Conservation (phyloP, 2,888 invertebrate genomes). For the Cheilosia pagana region DNA sequence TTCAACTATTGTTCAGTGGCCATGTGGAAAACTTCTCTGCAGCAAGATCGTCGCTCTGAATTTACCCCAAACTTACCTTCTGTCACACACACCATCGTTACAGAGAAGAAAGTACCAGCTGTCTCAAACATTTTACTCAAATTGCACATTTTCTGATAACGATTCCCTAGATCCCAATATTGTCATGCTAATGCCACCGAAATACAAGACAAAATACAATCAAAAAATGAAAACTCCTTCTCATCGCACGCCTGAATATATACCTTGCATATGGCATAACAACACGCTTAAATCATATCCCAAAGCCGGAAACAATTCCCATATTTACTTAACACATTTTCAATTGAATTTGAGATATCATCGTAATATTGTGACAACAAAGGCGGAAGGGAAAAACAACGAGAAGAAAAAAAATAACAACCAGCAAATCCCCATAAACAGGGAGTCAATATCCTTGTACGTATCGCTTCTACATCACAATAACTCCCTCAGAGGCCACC, state of each 20-base stretch:
- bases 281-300: slow-evolving; percentile 15
- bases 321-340: slow-evolving; percentile 34
- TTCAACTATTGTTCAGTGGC: too few relatives aligned
- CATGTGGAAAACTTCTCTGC: too few relatives aligned
- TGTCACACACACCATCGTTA: too few relatives aligned
- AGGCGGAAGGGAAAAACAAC: slow-evolving; percentile 8
- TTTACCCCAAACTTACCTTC: too few relatives aligned
- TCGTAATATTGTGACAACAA: slow-evolving; percentile 18
- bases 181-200: too few relatives aligned
- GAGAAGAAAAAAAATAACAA: background rate
- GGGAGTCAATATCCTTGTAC: slow-evolving; percentile 60
- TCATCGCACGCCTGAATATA: background rate
- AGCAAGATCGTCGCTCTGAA: too few relatives aligned
- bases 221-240: background rate
- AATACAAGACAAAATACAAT: too few relatives aligned
- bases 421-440: slow-evolving; percentile 60
- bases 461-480: slow-evolving; percentile 36
- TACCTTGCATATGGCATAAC: background rate
- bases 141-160: too few relatives aligned
- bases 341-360: slow-evolving; percentile 60
- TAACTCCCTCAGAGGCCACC: slow-evolving; percentile 34
- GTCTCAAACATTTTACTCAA: too few relatives aligned
- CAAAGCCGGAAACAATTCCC: slow-evolving; percentile 21
- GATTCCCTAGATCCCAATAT: too few relatives aligned
- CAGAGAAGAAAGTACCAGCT: too few relatives aligned